phyloP scores from a whole-genome alignment of 2,113 vertebrate genomes.

The Smithornis capensis region DNA sequence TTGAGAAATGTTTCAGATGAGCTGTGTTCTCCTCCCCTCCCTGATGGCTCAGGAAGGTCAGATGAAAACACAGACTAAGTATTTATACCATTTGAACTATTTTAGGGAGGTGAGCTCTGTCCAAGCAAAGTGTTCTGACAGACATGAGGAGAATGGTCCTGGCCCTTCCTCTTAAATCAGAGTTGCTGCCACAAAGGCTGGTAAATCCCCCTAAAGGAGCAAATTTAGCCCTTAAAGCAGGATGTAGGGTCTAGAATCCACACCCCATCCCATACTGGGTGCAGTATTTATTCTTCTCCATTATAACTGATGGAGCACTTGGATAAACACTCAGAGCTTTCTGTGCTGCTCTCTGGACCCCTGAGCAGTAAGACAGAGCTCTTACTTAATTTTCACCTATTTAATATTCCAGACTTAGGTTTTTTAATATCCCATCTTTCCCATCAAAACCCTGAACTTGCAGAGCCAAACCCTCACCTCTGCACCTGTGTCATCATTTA shows the following conservation, averaged over 20 bases:
- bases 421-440: background rate
- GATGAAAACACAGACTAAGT: background rate
- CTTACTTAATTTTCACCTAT: background rate
- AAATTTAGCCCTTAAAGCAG: background rate
- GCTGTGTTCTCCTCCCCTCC: background rate
- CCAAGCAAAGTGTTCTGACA: background rate
- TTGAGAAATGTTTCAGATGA: background rate
- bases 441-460: background rate
- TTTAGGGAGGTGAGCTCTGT: background rate
- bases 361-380: background rate
- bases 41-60: background rate
- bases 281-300: background rate
- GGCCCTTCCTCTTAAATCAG: background rate
- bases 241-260: background rate
- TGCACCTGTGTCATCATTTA: background rate
- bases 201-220: background rate
- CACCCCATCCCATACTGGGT: rapidly evolving
- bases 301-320: background rate
- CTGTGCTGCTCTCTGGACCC: background rate
- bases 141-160: rapidly evolving
- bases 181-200: background rate
- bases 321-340: background rate
- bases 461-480: background rate
- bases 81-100: background rate
- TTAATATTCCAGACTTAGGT: background rate